These are phyloP conservation scores for Globodera rostochiensis DNA, from an alignment of 1,140 invertebrate species.

Conservation along the genomic window DNA sequence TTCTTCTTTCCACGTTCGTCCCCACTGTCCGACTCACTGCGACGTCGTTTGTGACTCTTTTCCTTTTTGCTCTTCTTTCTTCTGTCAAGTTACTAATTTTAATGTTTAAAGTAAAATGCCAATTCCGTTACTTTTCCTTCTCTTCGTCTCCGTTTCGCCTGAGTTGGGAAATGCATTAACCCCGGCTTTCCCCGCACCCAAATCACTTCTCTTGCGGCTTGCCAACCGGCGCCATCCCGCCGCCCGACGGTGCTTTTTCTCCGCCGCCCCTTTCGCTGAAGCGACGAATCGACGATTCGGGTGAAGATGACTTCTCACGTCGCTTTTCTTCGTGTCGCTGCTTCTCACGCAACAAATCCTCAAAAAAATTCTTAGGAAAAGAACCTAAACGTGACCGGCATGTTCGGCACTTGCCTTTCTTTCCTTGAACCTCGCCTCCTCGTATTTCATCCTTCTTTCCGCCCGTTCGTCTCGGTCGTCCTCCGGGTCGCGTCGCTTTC, in stretches of 20 bases:
- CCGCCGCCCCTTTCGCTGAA: background rate
- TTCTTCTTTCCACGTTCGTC: conserved; percentile 32
- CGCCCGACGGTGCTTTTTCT: background rate
- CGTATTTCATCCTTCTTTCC: conserved; percentile 16
- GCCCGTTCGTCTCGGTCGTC: conserved; percentile 25
- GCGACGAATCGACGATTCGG: conserved; percentile 15
- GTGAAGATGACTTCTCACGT: conserved; percentile 1
- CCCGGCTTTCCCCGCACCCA: background rate
- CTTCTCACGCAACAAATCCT: conserved; percentile 18
- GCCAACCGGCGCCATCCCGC: background rate
- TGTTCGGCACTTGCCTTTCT: conserved; percentile 1
- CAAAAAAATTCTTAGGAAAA: background rate
- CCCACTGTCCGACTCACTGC: conserved; percentile 7
- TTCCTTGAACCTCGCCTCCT: conserved; percentile 22
- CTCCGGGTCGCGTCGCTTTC: conserved; percentile 17
- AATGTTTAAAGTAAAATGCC: background rate
- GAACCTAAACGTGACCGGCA: background rate
- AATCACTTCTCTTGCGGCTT: background rate
- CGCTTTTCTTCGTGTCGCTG: conserved; percentile 13
- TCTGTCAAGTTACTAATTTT: background rate
- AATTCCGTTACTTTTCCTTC: conserved; percentile 4
- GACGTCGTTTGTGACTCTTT: conserved; percentile 13
- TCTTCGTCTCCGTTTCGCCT: conserved; percentile 27
- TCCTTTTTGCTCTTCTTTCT: conserved; percentile 30
- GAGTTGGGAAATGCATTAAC: background rate